phyloP scores from a whole-genome alignment of 1,140 invertebrate species.

The Thrips palmi region DNA sequence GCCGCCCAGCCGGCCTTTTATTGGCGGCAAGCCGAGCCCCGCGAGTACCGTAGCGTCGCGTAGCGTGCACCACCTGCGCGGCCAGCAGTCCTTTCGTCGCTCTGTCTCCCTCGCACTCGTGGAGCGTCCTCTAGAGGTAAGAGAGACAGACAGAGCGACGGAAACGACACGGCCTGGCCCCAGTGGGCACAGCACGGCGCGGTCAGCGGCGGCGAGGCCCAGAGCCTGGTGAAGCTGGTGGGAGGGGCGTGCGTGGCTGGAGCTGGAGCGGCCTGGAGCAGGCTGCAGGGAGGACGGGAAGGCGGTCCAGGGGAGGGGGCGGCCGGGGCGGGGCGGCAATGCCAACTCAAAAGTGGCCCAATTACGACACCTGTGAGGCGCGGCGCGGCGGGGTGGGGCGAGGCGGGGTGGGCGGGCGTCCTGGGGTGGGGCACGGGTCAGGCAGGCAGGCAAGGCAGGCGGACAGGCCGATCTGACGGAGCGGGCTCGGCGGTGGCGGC shows the following conservation, averaged over 20 bases:
- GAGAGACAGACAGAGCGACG: neutral
- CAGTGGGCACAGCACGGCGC: too few species aligned
- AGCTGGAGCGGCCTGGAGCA: too few species aligned
- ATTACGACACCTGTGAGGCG: too few species aligned
- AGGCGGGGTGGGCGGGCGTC: neutral
- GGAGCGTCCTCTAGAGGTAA: too few species aligned
- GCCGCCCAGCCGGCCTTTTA: too few species aligned
- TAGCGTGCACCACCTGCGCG: too few species aligned
- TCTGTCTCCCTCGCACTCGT: too few species aligned
- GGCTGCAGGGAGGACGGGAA: neutral
- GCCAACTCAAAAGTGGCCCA: too few species aligned
- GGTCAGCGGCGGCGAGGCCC: too few species aligned
- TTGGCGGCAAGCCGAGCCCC: too few species aligned
- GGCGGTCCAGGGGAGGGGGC: neutral
- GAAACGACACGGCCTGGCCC: neutral
- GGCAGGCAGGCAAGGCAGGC: neutral
- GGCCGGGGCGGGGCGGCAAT: neutral
- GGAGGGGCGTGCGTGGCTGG: neutral
- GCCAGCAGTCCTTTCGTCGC: too few species aligned
- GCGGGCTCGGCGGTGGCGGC: constrained; percentile 1
- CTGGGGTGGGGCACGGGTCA: neutral
- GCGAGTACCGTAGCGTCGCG: too few species aligned
- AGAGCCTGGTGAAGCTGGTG: neutral
- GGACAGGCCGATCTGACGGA: neutral
- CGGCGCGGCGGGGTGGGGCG: neutral